Evolutionary conservation across 2,888 invertebrate species (phyloP), one percentile per base, ranked within the genome.

Genomic region (Cantharis rufa): DNA sequence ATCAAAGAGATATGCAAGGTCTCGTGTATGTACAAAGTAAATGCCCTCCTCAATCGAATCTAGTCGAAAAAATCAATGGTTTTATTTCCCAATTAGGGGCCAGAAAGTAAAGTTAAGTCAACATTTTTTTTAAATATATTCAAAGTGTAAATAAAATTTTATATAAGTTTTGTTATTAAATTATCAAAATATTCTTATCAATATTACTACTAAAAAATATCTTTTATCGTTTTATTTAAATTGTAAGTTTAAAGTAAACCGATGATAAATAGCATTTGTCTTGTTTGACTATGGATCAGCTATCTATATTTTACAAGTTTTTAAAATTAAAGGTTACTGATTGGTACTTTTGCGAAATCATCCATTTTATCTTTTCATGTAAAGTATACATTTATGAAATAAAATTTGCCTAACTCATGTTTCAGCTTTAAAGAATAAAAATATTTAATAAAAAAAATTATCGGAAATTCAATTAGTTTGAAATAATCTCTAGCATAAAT

Each of bases 1-100:
- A 95, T 77, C 95, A 95, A 85, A 92, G 92, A 82, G 96, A 96
- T 86, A 86, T 90, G 15, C 91, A 92, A 75, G 93, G 93, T 1
- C 88, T 96, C 3, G 87, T 90, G 15, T 93, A 91, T 81, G 91
- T 96, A 0, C 91, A 93, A 82, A 90, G 92, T 79, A 92, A 92
- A 84, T 93, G 93, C 82, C 90, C 91, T 1, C 78, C 87, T 15
- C 88, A 90, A 77, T 86, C 87, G 68, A 82, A 84, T 63, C 81
- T 90, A 27, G 84, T 87, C 13, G 90, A 90, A 72, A 90, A 89
- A 85, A 90, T 91, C 28, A 90, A 88, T 80, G 84, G 82, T 75
- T 89, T 89, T 84, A 86, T 90, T 72, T 83, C 87, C 21, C 89
- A 88, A 81, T 83, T 91, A 27, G 88, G 87, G 79, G 85, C 86